Conservation (phyloP, 2,113 vertebrate genomes). For the Echinops telfairi region DNA sequence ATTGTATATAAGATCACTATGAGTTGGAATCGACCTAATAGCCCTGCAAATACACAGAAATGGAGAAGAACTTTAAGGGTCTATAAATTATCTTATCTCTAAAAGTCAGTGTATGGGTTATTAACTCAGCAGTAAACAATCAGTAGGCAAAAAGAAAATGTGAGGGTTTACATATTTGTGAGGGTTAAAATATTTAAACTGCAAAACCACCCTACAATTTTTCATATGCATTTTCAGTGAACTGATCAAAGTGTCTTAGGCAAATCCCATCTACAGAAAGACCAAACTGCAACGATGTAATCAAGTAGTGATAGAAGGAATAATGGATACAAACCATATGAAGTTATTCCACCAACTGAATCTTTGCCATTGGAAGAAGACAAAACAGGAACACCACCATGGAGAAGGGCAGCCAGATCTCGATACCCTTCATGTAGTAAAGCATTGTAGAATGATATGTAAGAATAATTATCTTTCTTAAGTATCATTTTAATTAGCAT, state of each 20-base stretch:
- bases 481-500: constrained; percentile 92
- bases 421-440: constrained; percentile 93
- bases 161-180: background rate
- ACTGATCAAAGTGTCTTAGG: background rate
- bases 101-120: constrained; percentile 8
- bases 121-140: constrained; percentile 20
- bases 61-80: constrained; percentile 3
- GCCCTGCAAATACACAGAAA: background rate
- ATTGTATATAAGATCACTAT: too few species aligned
- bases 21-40: too few species aligned
- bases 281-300: background rate
- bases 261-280: background rate
- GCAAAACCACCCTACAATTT: background rate
- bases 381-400: constrained; percentile 86
- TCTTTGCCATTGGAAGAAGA: constrained; percentile 85
- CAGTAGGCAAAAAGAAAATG: constrained; percentile 21
- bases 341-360: constrained; percentile 86
- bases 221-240: constrained; percentile 1
- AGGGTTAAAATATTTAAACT: constrained; percentile 41
- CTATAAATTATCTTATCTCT: constrained; percentile 7
- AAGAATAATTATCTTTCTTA: constrained; percentile 92
- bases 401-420: constrained; percentile 93
- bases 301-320: background rate
- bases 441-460: constrained; percentile 97
- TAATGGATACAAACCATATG: constrained; percentile 89